Evolutionary conservation across 1,140 invertebrate genomes (phyloP).

Genomic region (Laupala kohalensis): DNA sequence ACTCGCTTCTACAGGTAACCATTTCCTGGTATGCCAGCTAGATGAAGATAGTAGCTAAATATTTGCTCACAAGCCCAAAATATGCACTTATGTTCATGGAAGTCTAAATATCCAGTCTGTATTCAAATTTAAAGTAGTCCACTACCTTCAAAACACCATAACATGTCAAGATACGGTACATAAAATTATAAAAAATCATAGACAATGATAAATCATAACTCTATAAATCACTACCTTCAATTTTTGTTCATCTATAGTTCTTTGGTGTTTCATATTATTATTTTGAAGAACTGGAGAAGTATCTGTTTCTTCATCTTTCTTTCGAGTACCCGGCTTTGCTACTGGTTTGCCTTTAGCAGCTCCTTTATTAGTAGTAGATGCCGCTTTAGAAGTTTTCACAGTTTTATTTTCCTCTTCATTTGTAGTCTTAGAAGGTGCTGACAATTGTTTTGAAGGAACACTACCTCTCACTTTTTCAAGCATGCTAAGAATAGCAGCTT

Average conservation of each 20-base stretch:
- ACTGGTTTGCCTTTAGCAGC: constrained; percentile 18
- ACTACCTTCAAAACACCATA: too few relatives aligned
- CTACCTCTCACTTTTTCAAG: constrained; percentile 76
- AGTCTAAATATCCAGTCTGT: too few relatives aligned
- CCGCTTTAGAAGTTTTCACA: constrained; percentile 40
- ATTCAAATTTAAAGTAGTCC: too few relatives aligned
- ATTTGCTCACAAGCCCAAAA: too few relatives aligned
- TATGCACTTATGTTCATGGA: too few relatives aligned
- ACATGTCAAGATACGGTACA: too few relatives aligned
- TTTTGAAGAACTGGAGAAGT: constrained; percentile 64
- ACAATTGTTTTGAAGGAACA: constrained; percentile 44
- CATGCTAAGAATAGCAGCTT: constrained; percentile 58
- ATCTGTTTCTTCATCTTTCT: constrained; percentile 79
- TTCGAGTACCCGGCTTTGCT: constrained; percentile 34
- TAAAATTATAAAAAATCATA: too few relatives aligned
- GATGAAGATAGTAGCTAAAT: too few relatives aligned
- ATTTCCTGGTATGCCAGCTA: too few relatives aligned
- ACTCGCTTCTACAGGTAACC: too few relatives aligned
- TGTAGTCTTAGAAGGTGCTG: constrained; percentile 15
- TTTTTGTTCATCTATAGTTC: constrained; percentile 84
- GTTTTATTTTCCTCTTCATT: constrained; percentile 32
- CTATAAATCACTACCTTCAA: constrained; percentile 47
- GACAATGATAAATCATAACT: too few relatives aligned
- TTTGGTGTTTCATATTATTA: constrained; percentile 80
- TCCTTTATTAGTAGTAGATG: not conserved